Percentiles rank a stretch among this genome's conserved stretches.
phyloP scores from a whole-genome alignment of 2,113 vertebrate genomes.

The Choloepus hoffmanni region DNA sequence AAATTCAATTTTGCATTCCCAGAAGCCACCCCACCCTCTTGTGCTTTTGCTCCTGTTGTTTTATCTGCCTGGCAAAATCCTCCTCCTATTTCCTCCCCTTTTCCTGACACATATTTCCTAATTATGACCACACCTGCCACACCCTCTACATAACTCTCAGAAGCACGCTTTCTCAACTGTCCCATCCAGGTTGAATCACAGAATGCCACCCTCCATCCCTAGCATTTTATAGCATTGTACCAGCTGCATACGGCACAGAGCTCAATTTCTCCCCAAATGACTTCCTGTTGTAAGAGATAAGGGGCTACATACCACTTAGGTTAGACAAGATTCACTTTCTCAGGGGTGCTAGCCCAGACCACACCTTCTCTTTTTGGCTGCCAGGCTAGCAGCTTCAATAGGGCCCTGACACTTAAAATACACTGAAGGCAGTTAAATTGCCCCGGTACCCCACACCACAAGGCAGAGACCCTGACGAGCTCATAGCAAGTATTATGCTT shows the following conservation, averaged over 20 bases:
- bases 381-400: not conserved
- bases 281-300: conserved; percentile 47
- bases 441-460: not conserved
- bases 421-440: not conserved
- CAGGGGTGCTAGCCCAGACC: not conserved
- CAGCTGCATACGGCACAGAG: not conserved
- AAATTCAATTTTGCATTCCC: not conserved
- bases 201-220: not conserved
- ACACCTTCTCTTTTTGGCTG: not conserved
- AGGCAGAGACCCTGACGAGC: not conserved
- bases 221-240: not conserved
- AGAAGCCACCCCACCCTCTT: not conserved
- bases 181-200: not conserved
- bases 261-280: not conserved
- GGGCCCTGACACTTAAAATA: not conserved
- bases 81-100: not conserved
- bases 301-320: not conserved
- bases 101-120: not conserved
- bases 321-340: conserved; percentile 44
- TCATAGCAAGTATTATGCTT: not conserved
- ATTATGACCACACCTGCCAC: not conserved
- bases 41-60: not conserved
- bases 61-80: not conserved
- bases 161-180: not conserved
- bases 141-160: not conserved